These are phyloP conservation scores for Anguilla pacifica DNA, from an alignment of 2,797 vertebrate genomes.

Conservation along the genomic window DNA sequence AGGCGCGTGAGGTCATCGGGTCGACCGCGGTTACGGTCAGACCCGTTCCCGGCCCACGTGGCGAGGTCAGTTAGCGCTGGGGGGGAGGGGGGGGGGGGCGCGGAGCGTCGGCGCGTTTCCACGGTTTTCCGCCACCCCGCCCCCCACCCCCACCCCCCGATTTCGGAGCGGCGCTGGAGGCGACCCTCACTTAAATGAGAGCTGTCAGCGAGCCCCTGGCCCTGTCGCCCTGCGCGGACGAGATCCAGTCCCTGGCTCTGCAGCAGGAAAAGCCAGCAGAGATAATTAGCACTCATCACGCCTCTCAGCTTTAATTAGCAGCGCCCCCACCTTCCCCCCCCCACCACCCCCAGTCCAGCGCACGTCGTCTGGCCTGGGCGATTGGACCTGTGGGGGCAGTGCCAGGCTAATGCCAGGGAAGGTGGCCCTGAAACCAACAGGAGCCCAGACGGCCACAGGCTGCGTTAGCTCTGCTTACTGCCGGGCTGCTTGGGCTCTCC, in stretches of 20 bases:
- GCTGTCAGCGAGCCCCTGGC: background rate
- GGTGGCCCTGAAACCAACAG: background rate
- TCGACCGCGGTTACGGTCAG: background rate
- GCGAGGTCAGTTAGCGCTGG: background rate
- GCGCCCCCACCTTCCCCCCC: constrained; percentile 18
- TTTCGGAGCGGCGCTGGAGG: background rate
- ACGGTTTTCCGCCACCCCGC: background rate
- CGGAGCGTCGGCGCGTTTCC: background rate
- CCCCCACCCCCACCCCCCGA: background rate
- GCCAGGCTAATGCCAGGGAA: background rate
- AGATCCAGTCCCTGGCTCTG: background rate
- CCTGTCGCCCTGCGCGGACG: background rate
- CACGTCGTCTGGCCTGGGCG: background rate
- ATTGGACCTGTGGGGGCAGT: background rate
- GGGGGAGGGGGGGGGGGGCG: background rate
- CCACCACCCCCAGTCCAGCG: background rate
- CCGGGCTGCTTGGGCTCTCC: too few relatives aligned
- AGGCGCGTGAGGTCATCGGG: too few relatives aligned
- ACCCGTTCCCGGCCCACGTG: background rate
- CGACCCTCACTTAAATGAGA: background rate
- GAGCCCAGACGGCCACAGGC: background rate
- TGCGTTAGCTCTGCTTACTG: background rate
- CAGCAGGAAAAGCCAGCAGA: constrained; percentile 40
- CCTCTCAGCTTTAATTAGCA: constrained; percentile 73
- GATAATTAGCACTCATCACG: constrained; percentile 80